Base-by-base conservation (phyloP, 2,888 invertebrate species). In the Allacma fusca region DNA sequence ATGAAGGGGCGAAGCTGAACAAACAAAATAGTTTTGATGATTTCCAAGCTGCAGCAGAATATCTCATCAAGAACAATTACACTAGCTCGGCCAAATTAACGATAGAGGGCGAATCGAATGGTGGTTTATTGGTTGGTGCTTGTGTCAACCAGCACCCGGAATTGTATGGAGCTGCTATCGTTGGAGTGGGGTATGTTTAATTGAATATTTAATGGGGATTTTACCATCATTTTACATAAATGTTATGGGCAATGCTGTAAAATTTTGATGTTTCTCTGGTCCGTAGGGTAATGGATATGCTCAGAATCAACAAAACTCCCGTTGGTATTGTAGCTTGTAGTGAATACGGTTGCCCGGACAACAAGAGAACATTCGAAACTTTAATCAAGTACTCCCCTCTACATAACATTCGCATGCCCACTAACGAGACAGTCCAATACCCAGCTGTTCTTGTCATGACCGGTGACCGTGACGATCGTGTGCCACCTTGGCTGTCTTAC, bases 11-110 rank as follows among this genome's bases (percentile, higher is more conserved):
- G 13, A 9, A 24, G 19, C 40, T 74, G 7, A 79, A 79, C 9
- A 79, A 79, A 97, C 98, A 98, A 88, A 98, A 98, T 87, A 94
- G 93, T 65, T 98, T 98, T 87, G 94, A 98, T 87, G 99, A 99
- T 89, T 98, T 99, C 88, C 94, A 95, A 86, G 89, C 91, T 75
- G 97, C 97, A 0, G 98, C 95, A 0, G 92, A 97, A 87, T 96
- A 93, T 88, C 90, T 98, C 64, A 90, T 96, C 28, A 86, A 88
- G 7, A 90, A 94, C 83, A 90, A 91, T 19, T 96, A 95, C 87
- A 96, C 97, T 0, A 88, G 87, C 24, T 0, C 91, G 12, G 87
- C 90, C 71, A 93, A 92, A 86, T 86, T 98, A 26, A 44, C 92
- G 16, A 96, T 96, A 84, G 93, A 96, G 87, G 98, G 98, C 21